Conservation (phyloP, 2,113 vertebrate genomes). For the Cathartes aura region DNA sequence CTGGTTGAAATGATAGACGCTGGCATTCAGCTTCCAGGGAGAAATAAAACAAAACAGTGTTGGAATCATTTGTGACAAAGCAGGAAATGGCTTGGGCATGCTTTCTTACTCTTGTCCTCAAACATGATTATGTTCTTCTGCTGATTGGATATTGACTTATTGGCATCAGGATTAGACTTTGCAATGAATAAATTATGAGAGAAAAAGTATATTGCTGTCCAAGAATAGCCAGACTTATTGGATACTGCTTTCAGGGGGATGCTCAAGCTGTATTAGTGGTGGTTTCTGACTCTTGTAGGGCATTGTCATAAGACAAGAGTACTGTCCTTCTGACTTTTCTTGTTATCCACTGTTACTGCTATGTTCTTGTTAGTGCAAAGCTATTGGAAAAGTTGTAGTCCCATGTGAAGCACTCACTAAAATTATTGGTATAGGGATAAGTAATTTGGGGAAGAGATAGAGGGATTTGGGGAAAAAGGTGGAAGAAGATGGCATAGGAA, state of each 20-base stretch:
- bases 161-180: conserved; percentile 8
- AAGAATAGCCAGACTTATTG: background rate
- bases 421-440: background rate
- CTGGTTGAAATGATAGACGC: background rate
- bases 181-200: conserved; percentile 41
- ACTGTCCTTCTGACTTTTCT: background rate
- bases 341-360: background rate
- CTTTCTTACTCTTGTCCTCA: conserved; percentile 27
- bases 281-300: background rate
- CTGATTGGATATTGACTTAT: conserved; percentile 5
- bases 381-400: background rate
- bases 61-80: conserved; percentile 44
- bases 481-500: background rate
- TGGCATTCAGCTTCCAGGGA: conserved; percentile 4
- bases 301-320: background rate
- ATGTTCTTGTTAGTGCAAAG: background rate
- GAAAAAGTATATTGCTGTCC: conserved; percentile 10
- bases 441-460: background rate
- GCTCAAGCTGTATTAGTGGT: background rate
- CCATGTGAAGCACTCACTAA: background rate
- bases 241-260: background rate
- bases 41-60: background rate
- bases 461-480: background rate
- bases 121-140: conserved; percentile 16
- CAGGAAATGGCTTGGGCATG: conserved; percentile 43